These are phyloP conservation scores for Chloropsis cyanopogon DNA, from an alignment of 2,113 vertebrate genomes.

Conservation along the genomic window DNA sequence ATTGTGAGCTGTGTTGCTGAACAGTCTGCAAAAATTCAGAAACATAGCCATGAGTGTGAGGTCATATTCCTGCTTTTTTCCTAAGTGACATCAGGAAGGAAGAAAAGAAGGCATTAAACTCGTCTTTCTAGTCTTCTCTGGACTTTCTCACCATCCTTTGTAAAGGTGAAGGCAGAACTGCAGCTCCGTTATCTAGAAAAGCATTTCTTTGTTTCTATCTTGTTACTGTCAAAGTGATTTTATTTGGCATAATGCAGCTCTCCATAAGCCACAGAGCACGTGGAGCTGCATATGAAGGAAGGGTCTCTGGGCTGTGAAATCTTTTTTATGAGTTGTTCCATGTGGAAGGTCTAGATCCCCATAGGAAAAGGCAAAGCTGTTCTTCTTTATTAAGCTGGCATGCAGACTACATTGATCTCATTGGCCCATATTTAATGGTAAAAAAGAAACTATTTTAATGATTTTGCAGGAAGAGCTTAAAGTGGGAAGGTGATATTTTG, in stretches of 20 bases:
- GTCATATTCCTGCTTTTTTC: not conserved
- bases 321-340: not conserved
- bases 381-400: conserved; percentile 9
- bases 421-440: not conserved
- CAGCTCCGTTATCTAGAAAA: not conserved
- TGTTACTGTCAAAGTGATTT: not conserved
- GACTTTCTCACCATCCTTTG: not conserved
- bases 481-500: conserved; percentile 24
- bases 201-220: not conserved
- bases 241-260: not conserved
- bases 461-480: not conserved
- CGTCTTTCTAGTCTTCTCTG: not conserved
- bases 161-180: not conserved
- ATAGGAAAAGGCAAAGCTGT: not conserved
- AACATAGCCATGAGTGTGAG: not conserved
- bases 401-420: not conserved
- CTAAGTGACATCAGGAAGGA: not conserved
- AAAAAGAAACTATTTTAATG: not conserved
- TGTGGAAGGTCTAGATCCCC: not conserved
- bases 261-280: not conserved
- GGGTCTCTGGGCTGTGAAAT: not conserved
- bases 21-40: not conserved
- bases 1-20: not conserved
- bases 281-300: not conserved
- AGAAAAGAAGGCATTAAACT: not conserved